Base-by-base conservation (phyloP, 2,888 invertebrate species). In the Leucozona laternaria region DNA sequence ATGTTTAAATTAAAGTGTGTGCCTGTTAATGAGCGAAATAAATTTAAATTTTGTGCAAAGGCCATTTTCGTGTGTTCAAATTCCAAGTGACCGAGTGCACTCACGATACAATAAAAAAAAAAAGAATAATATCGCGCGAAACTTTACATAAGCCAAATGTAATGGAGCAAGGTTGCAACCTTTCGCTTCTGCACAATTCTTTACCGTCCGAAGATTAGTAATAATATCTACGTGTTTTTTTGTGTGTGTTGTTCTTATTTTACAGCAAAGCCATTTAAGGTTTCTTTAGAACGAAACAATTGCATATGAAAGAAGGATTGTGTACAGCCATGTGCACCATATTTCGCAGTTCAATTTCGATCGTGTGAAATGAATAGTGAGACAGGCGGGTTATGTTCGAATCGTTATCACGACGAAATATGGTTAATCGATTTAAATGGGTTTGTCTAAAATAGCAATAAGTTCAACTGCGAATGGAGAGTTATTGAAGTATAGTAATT, bases 151-250 rank as follows among this genome's bases (percentile, higher is more conserved):
- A 68, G 37, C 50, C 22, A 50, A 62, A 34, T 72, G 40, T 64
- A 31, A 37, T 76, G 22, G 84, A 79, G 76, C 76, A 76, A 72
- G 75, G 76, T 48, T 71, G 31, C 71, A 79, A 77, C 79, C 76
- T 84, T 79, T 79, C 62, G 58, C 64, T 60, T 40, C 22, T 64
- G 66, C 28, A 60, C 25, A 71, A 43, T 58, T 48, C 40, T 53
- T 37, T 2, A 31, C 57, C 28, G 83, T 43, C 40, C 68, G 20
- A 60, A 57, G 71, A 78, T 62, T 43, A 64, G 7, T 64, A 66
- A 20, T n/a, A 64, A 25, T 25, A 22, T 25, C 1, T 25, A 4
- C 15, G 7, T 7, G 15, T 53, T 15, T 6, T 6, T 25, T 22
- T 50, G 1, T 13, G 4, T 11, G 13, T 22, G 11, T n/a, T 13